Evolutionary conservation across 2,888 invertebrate genomes (phyloP).

Genomic region (Eupithecia vulgata): DNA sequence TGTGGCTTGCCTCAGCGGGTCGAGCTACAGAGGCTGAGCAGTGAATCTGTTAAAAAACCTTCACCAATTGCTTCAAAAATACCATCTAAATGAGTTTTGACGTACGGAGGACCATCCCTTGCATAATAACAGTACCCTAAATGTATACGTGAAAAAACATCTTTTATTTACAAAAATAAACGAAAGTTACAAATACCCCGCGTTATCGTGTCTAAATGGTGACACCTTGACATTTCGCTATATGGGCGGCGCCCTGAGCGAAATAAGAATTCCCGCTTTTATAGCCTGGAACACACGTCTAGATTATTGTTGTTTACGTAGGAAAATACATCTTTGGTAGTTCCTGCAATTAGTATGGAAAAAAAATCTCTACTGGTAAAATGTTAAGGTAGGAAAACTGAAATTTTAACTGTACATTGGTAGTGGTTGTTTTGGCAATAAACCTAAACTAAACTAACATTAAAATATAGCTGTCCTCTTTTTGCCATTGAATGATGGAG

Average conservation of each 20-base stretch:
- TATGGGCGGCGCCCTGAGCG: slow-evolving; percentile 37
- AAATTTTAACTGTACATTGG: too few species aligned
- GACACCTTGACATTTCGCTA: slow-evolving; percentile 53
- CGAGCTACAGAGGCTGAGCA: too few species aligned
- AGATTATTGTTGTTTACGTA: slow-evolving; percentile 14
- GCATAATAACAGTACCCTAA: neutral
- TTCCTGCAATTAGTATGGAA: neutral
- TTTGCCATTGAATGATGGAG: too few species aligned
- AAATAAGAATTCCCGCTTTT: slow-evolving; percentile 50
- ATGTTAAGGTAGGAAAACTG: too few species aligned
- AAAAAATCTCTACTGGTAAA: neutral
- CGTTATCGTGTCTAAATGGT: slow-evolving; percentile 40
- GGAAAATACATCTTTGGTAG: neutral
- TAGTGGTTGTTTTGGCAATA: too few species aligned
- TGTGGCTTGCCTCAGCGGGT: too few species aligned
- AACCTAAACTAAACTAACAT: too few species aligned
- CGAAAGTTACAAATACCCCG: slow-evolving; percentile 18
- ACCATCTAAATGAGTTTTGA: neutral
- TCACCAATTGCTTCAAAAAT: too few species aligned
- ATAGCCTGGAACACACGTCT: slow-evolving; percentile 25
- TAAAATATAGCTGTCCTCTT: too few species aligned
- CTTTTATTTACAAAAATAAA: slow-evolving; percentile 9
- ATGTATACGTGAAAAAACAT: neutral
- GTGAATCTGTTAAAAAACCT: too few species aligned
- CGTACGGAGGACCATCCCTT: neutral